phyloP scores from a whole-genome alignment of 2,113 vertebrate genomes.

The Ptyas mucosa region DNA sequence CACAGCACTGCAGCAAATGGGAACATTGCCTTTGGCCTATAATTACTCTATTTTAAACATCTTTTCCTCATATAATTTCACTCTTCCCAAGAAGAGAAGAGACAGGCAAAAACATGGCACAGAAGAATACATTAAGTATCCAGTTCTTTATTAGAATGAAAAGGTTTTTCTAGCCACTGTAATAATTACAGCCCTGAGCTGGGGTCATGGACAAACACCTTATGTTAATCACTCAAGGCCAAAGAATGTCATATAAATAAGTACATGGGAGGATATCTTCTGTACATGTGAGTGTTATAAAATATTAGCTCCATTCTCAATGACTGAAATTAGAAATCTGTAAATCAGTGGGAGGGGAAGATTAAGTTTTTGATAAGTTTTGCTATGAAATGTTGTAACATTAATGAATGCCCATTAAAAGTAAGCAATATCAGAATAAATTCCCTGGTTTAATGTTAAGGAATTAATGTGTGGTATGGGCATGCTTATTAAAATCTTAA shows the following conservation, averaged over 20 bases:
- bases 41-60: neutral
- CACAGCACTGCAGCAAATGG: neutral
- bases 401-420: neutral
- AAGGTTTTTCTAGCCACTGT: neutral
- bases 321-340: neutral
- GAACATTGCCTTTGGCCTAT: neutral
- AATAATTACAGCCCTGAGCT: neutral
- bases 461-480: neutral
- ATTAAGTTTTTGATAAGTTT: neutral
- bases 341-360: neutral
- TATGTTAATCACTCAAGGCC: neutral
- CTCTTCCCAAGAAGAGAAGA: neutral
- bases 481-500: neutral
- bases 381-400: neutral
- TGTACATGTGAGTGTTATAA: neutral
- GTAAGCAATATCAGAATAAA: neutral
- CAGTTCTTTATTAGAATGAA: neutral
- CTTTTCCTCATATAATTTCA: neutral
- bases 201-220: neutral
- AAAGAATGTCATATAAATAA: neutral
- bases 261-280: neutral
- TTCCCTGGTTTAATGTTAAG: neutral
- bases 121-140: neutral
- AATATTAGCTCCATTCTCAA: neutral
- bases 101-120: conserved; percentile 7